phyloP scores from a whole-genome alignment of 2,113 vertebrate species.

The Motacilla alba region DNA sequence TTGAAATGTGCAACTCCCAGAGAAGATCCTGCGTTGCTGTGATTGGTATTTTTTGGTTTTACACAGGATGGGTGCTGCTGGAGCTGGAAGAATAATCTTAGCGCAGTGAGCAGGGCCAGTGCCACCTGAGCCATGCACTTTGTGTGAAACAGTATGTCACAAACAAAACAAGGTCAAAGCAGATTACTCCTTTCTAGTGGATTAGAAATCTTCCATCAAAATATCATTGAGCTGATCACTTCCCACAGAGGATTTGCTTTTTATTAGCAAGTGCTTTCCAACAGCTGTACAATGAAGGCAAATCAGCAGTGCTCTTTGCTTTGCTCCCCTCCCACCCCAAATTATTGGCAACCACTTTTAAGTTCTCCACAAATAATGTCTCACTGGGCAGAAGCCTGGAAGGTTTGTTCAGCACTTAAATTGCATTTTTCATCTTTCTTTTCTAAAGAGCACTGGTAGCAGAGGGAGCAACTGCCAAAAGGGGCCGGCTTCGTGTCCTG shows the following conservation, averaged over 20 bases:
- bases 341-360: neutral
- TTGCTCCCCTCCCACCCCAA: neutral
- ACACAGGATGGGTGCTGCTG: neutral
- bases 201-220: neutral
- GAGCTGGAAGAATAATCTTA: neutral
- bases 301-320: neutral
- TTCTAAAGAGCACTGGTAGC: neutral
- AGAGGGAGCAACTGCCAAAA: neutral
- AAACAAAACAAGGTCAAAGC: neutral
- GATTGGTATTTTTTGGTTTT: neutral
- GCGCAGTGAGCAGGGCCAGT: accelerated
- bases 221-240: neutral
- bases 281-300: neutral
- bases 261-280: neutral
- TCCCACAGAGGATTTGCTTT: neutral
- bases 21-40: neutral
- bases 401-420: neutral
- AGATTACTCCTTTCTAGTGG: neutral
- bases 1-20: neutral
- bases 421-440: neutral
- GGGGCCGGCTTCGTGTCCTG: accelerated
- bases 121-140: accelerated
- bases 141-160: neutral
- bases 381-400: neutral
- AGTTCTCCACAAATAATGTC: neutral